Percentiles rank a stretch among this genome's conserved stretches.
phyloP scores from a whole-genome alignment of 2,113 vertebrate genomes.

The Charina bottae region DNA sequence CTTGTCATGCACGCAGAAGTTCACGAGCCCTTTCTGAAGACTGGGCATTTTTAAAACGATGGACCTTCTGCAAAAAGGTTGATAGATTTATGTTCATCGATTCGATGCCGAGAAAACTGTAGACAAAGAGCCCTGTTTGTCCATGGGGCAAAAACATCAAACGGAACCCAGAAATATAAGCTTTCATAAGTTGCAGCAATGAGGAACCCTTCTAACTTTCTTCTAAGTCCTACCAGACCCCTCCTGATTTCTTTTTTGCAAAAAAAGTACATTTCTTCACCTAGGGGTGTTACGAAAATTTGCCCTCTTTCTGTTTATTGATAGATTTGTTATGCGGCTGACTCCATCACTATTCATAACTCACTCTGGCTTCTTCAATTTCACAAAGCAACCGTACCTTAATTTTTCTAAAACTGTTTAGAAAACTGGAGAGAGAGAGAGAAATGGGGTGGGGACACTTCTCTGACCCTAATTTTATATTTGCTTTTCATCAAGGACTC shows the following conservation, averaged over 20 bases:
- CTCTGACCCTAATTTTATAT: not conserved
- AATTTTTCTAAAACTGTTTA: not conserved
- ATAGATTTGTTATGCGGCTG: not conserved
- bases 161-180: not conserved
- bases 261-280: not conserved
- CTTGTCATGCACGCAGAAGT: not conserved
- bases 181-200: not conserved
- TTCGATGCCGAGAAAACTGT: not conserved
- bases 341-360: not conserved
- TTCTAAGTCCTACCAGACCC: not conserved
- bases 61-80: not conserved
- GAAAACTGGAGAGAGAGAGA: not conserved
- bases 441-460: not conserved
- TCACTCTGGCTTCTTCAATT: not conserved
- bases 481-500: not conserved
- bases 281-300: not conserved
- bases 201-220: not conserved
- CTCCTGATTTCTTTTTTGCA: not conserved
- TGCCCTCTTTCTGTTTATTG: not conserved
- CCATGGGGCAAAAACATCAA: not conserved
- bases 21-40: too few relatives aligned
- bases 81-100: not conserved
- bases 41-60: not conserved
- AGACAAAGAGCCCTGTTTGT: not conserved
- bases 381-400: not conserved